Evolutionary conservation across 2,113 vertebrate species (phyloP).

Genomic region (Syngnathus typhle): DNA sequence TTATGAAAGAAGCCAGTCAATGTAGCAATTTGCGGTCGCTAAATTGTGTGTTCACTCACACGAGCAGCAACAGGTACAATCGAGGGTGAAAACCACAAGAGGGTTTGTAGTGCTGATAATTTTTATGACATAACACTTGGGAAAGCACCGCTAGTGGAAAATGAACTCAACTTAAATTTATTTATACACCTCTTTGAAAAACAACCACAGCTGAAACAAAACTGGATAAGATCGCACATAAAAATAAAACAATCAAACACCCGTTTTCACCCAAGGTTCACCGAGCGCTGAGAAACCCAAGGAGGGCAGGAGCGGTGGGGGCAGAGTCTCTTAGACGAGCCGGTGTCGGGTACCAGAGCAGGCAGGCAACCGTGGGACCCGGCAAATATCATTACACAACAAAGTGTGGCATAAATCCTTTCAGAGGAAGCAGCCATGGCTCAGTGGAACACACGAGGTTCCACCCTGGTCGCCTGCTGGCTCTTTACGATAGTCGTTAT

Average conservation of each 20-base stretch:
- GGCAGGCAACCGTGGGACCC: background rate
- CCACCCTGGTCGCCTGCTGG: no score
- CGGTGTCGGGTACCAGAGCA: background rate
- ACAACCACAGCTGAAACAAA: background rate
- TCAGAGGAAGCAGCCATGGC: no score
- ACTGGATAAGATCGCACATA: background rate
- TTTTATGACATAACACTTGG: background rate
- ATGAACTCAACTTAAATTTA: background rate
- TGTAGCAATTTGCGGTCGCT: slow-evolving; percentile 69
- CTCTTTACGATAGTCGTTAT: no score
- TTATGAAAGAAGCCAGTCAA: slow-evolving; percentile 76
- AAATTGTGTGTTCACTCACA: no score
- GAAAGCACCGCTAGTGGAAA: background rate
- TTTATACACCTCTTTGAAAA: background rate
- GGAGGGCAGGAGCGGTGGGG: background rate
- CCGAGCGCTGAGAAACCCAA: background rate
- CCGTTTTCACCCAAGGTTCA: background rate
- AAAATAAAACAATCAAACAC: background rate
- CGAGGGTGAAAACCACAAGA: no score
- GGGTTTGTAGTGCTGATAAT: background rate
- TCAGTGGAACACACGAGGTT: no score
- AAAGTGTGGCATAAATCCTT: no score
- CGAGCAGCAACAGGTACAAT: no score
- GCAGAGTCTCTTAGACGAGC: background rate
- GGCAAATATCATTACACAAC: background rate